Evolutionary conservation across 1,140 invertebrate genomes (phyloP).

Genomic region (Orchestia grillus): DNA sequence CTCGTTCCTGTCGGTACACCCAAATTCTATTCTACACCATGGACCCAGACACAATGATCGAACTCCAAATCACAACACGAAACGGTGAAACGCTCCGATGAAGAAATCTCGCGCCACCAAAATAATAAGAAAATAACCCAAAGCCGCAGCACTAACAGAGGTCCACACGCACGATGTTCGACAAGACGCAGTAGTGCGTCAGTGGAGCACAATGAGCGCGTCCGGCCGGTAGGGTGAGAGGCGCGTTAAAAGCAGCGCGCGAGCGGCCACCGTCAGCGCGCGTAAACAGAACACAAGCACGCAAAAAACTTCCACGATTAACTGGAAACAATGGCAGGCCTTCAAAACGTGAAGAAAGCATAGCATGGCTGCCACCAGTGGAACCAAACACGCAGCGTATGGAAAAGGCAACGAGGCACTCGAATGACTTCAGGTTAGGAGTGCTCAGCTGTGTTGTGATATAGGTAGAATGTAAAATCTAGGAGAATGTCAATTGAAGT

Average conservation of each 20-base stretch:
- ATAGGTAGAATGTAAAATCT: not conserved
- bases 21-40: too few species aligned
- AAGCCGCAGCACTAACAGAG: not conserved
- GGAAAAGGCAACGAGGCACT: not conserved
- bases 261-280: not conserved
- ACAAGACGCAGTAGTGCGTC: not conserved
- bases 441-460: not conserved
- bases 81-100: not conserved
- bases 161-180: not conserved
- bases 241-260: not conserved
- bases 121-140: not conserved
- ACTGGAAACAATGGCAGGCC: not conserved
- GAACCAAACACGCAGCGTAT: not conserved
- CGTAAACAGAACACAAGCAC: not conserved
- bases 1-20: too few species aligned
- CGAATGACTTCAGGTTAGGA: not conserved
- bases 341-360: conserved; percentile 1
- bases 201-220: not conserved
- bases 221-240: not conserved
- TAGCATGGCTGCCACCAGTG: not conserved
- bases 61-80: too few species aligned
- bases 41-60: too few species aligned
- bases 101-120: not conserved
- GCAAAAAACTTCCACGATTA: not conserved
- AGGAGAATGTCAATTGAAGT: not conserved